Percentiles rank a stretch among this genome's conserved stretches.
phyloP scores from a whole-genome alignment of 2,797 vertebrate genomes.

The Pogoniulus pusillus region DNA sequence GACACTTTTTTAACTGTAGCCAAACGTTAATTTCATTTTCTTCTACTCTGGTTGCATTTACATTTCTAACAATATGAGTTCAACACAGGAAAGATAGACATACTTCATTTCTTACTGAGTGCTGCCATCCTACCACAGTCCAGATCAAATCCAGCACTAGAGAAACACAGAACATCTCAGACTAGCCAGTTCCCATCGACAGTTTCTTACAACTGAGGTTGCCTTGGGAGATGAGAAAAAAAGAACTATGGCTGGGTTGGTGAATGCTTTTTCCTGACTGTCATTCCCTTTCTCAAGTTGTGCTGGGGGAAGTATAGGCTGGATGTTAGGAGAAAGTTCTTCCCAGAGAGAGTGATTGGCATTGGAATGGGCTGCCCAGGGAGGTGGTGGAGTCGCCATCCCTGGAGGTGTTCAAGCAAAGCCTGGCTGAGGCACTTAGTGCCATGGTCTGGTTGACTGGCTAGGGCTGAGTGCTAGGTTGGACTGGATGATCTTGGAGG shows the following conservation, averaged over 20 bases:
- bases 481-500: no score
- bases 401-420: no score
- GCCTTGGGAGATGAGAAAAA: neutral
- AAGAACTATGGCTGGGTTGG: neutral
- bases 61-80: neutral
- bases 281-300: no score
- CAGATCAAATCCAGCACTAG: neutral
- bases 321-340: no score
- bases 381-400: no score
- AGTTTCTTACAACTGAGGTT: neutral
- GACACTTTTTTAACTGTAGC: neutral
- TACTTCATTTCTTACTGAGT: neutral
- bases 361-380: no score
- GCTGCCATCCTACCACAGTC: neutral
- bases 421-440: no score
- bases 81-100: neutral
- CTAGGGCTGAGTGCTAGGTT: no score
- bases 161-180: no score
- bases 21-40: neutral
- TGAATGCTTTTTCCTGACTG: neutral
- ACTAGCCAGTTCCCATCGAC: neutral
- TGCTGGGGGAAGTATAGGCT: no score
- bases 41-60: fast-evolving
- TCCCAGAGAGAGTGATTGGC: no score
- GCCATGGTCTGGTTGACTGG: no score